Percentiles rank a stretch among this genome's conserved stretches.
Evolutionary conservation across 1,140 invertebrate genomes (phyloP).

Genomic region (Monomorium pharaonis): DNA sequence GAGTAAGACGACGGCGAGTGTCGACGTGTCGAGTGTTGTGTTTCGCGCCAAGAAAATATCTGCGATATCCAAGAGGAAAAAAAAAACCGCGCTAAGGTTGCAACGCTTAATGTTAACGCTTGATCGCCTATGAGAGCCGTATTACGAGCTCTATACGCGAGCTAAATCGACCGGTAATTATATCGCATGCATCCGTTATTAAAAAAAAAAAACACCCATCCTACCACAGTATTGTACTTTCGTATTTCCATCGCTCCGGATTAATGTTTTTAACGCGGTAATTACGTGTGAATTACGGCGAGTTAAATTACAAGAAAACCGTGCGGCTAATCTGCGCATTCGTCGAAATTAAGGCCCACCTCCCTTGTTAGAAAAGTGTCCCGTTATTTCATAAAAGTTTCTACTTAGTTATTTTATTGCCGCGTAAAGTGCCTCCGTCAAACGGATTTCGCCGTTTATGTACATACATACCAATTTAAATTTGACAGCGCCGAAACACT

Average conservation of each 20-base stretch:
- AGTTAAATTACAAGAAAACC: neutral
- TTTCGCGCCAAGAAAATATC: neutral
- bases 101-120: slow-evolving; percentile 28
- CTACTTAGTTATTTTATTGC: neutral
- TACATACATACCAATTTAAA: neutral
- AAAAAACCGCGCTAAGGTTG: neutral
- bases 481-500: neutral
- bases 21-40: slow-evolving; percentile 15
- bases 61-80: neutral
- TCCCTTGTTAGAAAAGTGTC: too few species aligned
- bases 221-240: neutral
- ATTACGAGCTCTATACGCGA: neutral
- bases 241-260: neutral
- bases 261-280: neutral
- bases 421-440: neutral
- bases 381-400: neutral
- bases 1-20: slow-evolving; percentile 16
- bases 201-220: neutral
- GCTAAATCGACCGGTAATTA: slow-evolving; percentile 24
- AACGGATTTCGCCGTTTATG: neutral
- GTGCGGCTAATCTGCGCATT: neutral
- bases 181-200: neutral
- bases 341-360: neutral
- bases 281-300: too few species aligned
- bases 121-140: neutral